These are phyloP conservation scores for Fukomys damarensis DNA, from an alignment of 2,113 vertebrate genomes.

Conservation along the genomic window DNA sequence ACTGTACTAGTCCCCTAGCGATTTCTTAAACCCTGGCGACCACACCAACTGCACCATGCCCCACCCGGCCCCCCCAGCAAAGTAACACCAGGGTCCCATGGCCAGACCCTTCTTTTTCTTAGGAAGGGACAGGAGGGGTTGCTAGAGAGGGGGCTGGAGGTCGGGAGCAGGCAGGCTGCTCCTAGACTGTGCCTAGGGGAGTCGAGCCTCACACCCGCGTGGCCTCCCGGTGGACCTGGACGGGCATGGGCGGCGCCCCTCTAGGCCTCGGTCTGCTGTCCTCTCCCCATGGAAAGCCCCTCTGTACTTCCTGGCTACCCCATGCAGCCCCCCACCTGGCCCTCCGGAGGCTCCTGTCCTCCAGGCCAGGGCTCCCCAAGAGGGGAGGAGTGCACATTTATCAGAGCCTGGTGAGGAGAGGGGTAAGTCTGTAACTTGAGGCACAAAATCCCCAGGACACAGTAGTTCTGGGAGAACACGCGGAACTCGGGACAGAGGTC, in stretches of 20 bases:
- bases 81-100: not conserved
- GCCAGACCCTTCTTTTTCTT: not conserved
- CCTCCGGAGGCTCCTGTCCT: not conserved
- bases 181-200: rapidly evolving
- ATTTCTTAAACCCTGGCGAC: not conserved
- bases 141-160: not conserved
- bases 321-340: not conserved
- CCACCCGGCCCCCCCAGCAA: not conserved
- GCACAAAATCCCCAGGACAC: not conserved
- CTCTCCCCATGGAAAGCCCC: not conserved
- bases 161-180: not conserved
- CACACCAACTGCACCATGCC: not conserved
- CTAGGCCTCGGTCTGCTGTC: not conserved
- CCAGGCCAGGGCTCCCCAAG: not conserved
- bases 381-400: not conserved
- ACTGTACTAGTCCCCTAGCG: not conserved
- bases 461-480: not conserved
- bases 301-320: not conserved
- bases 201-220: not conserved
- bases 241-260: rapidly evolving
- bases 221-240: not conserved
- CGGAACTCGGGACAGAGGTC: rapidly evolving
- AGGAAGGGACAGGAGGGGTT: not conserved
- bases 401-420: not conserved
- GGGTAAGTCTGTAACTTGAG: not conserved